phyloP scores from a whole-genome alignment of 2,797 vertebrate genomes.

The Macroramphosus scolopax region DNA sequence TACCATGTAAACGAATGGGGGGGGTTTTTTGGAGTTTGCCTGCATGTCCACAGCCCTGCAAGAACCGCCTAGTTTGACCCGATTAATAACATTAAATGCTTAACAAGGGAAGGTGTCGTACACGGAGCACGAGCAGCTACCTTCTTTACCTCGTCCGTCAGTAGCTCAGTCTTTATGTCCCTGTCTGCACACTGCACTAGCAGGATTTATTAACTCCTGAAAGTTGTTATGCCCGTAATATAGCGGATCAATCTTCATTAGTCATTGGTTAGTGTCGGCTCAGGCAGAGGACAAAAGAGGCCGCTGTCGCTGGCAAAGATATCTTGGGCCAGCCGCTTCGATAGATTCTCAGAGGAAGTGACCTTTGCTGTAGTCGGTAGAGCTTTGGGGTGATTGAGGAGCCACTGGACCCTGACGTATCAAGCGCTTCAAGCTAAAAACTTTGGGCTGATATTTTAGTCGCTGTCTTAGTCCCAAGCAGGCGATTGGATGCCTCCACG shows the following conservation, averaged over 20 bases:
- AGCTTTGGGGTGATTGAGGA: slow-evolving; percentile 46
- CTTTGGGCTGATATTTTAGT: slow-evolving; percentile 21
- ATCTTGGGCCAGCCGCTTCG: slow-evolving; percentile 40
- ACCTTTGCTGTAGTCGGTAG: slow-evolving; percentile 60
- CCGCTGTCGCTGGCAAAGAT: slow-evolving; percentile 52
- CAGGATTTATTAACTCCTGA: slow-evolving; percentile 56
- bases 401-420: slow-evolving; percentile 30
- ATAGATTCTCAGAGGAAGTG: slow-evolving; percentile 54
- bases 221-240: slow-evolving; percentile 59
- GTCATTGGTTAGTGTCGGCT: slow-evolving; percentile 55
- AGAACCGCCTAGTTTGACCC: no score
- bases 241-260: slow-evolving; percentile 67
- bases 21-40: no score
- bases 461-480: slow-evolving; percentile 7
- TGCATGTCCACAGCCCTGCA: no score
- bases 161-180: slow-evolving; percentile 13
- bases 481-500: neutral
- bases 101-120: neutral
- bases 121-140: neutral
- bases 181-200: slow-evolving; percentile 14
- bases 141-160: neutral
- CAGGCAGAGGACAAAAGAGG: slow-evolving; percentile 43
- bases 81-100: no score
- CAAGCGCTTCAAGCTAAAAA: slow-evolving; percentile 42
- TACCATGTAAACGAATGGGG: no score